Percentiles rank a stretch among this genome's conserved stretches.
Conservation (phyloP, 2,888 invertebrate genomes). For the Papilio protenor region DNA sequence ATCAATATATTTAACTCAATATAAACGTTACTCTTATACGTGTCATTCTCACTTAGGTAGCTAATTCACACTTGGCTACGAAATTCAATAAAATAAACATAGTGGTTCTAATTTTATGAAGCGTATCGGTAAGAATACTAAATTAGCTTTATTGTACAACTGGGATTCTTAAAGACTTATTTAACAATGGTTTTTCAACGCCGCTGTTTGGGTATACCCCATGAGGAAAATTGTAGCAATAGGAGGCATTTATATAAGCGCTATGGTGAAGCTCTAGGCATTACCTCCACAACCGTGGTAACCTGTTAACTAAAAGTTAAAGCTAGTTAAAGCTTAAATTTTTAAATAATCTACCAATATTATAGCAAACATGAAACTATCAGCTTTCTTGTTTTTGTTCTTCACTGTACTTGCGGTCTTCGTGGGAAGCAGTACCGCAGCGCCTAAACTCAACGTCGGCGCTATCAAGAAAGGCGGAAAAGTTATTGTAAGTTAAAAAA, state of each 20-base stretch:
- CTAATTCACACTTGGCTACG: background rate
- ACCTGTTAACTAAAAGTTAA: too few relatives aligned
- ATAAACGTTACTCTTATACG: too few relatives aligned
- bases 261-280: background rate
- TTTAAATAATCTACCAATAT: background rate
- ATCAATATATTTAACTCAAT: too few relatives aligned
- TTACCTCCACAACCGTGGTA: background rate
- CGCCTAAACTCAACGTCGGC: conserved; percentile 53
- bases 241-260: conserved; percentile 5
- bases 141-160: background rate
- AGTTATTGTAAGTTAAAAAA: conserved; percentile 50
- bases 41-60: background rate
- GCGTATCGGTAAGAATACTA: background rate
- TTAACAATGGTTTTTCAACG: background rate
- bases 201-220: conserved; percentile 15
- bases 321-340: too few relatives aligned
- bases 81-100: background rate
- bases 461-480: conserved; percentile 54
- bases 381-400: conserved; percentile 51
- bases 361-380: conserved; percentile 55
- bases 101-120: background rate
- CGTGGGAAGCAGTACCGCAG: conserved; percentile 51
- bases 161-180: background rate
- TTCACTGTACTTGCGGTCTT: conserved; percentile 52
- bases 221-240: conserved; percentile 10